Base-by-base conservation (phyloP, 2,797 vertebrate species). In the Pantherophis vulpinus region DNA sequence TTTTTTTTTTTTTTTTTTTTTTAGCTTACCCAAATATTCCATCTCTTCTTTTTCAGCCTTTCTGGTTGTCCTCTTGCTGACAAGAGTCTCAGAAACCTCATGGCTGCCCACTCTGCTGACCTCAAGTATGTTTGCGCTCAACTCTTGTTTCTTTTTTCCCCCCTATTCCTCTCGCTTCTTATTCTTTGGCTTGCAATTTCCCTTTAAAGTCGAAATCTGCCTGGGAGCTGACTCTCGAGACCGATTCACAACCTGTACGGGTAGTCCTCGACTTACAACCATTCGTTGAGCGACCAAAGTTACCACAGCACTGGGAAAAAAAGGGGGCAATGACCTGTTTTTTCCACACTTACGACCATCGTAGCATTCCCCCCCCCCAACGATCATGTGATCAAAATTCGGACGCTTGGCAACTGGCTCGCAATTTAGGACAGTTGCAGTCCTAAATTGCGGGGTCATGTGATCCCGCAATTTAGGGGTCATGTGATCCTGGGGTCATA, bases 51-150 rank as follows among this genome's bases (percentile, higher is more conserved):
- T 98, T 98, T 98, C 98, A 99, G 99, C 98, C 98, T 99, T 97
- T 99, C 99, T 99, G 99, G 99, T 98, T 99, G 99, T 98, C 99
- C 99, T 99, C 99, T 99, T 98, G 99, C 99, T 99, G 99, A 99
- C 99, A 99, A 99, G 98, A 99, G 99, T 98, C 99, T 99, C 98
- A 99, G 99, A 98, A 99, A 99, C 98, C 99, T 99, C 98, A 99
- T 99, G 99, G 99, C 99, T 98, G 99, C 99, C 97, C 99, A 99
- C 98, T 99, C 99, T 98, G 98, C 99, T 98, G 99, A 99, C 98
- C 99, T 99, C 98, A 99, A 99, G 99, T 99, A 99, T 98, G 99
- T 99, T 97, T 98, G 98, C 97, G 95, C 98, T 98, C 94, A 95
- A 96, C 96, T 94, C 95, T 95, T 95, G 92, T 93, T 12, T 23